Evolutionary conservation across 2,113 vertebrate species (phyloP), one percentile per base, ranked within the genome.

Genomic region (Ploceus nigricollis): DNA sequence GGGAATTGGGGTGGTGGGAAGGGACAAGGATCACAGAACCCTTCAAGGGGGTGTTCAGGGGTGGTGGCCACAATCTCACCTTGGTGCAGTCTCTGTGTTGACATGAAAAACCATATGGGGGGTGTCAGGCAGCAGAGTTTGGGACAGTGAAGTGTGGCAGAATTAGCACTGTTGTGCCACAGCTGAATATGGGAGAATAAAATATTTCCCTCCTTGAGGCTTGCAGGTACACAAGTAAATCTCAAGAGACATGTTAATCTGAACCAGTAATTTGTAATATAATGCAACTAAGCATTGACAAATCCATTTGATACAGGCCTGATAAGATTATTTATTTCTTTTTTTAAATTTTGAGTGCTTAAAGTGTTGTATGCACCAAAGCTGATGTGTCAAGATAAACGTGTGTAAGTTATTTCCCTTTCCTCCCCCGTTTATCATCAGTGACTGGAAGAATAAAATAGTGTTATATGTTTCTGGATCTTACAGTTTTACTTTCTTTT

Each of bases 261-360:
- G 86, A 80, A 83, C 31, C 83, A 88, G 69, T 87, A 94, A 96
- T 93, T 90, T 90, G 91, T 75, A 85, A 77, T 70, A 61, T 88
- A 87, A 93, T 72, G 96, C 94, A 94, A 7, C 48, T 56, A 64
- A 92, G 58, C 83, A 57, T 66, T 96, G 93, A 93, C 70, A 96
- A 96, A 96, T 94, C 84, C 63, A 94, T 96, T 94, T 95, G 88
- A 88, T 94, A 82, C n/a, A 89, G 54, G 10, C 20, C 10, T 93
- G 87, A 90, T 91, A 82, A 90, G 56, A 79, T 80, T 51, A 58
- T 58, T 58, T 58, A 25, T 10, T 50, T 42, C 14, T 66, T 50
- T 21, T 40, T 65, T n/a, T 4, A 3, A 69, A 78, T 83, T 86
- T 93, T 65, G 44, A 56, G 35, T 60, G 35, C 66, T 85, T 90